Evolutionary conservation across 2,113 vertebrate genomes (phyloP), one percentile per base, ranked within the genome.

Genomic region (Onychostoma macrolepis): DNA sequence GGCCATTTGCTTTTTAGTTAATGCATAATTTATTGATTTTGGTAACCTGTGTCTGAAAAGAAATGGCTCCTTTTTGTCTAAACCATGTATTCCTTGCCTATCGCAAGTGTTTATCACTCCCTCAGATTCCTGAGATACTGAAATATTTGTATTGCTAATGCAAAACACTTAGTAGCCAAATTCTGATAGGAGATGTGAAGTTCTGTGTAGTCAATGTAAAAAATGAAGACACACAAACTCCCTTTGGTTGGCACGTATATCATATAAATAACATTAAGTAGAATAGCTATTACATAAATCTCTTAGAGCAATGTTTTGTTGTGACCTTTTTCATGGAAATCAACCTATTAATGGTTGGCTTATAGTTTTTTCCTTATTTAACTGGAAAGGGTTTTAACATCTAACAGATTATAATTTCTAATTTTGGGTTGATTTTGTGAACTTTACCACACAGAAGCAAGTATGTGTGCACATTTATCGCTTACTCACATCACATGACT

Each of bases 61-160:
- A 33, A 69, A 36, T 19, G 30, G 28, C 65, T 69, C 6, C 65
- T 74, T 74, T 74, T 38, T 74, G 33, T 74, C 1, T 41, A 24
- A 74, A n/a, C 36, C 4, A 7, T 38, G 33, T 24, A 28, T 72
- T 38, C 1, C 36, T 21, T 10, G 21, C 36, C 4, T 74, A 74
- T 21, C 21, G 1, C 41, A 0, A 41, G 78, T 28, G 17, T 58
- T 4, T 43, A 58, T 50, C 48, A 53, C 26, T 87, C 26, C 71
- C 41, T 80, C 53, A 30, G n/a, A 79, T 85, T 75, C 61, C 26
- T 56, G 67, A 87, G 67, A 36, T 75, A 15, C 4, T 81, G 13
- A 28, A 84, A 19, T 56, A 24, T 30, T 21, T 26, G 24, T 63
- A 80, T 41, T 80, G 33, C 19, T 80, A 4, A 80, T 56, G 12